Evolutionary conservation across 2,113 vertebrate species (phyloP).

Genomic region (Hemicordylus capensis): DNA sequence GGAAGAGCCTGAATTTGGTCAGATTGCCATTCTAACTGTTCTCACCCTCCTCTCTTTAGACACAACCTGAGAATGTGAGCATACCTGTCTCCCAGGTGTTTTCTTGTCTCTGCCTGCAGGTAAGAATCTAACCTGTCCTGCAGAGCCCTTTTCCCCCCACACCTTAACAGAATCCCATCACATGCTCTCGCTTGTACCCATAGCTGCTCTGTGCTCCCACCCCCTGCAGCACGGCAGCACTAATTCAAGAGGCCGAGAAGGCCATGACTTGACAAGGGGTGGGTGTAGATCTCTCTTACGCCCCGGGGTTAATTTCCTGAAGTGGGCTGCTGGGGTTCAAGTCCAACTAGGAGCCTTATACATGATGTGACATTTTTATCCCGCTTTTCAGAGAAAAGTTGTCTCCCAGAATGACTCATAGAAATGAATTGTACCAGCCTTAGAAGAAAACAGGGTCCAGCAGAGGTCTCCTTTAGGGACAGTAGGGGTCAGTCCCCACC

Average conservation of each 20-base stretch:
- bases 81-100: conserved; percentile 62
- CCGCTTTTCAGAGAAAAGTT: too few relatives aligned
- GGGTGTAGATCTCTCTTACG: background rate
- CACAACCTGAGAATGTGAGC: conserved; percentile 64
- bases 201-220: background rate
- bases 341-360: background rate
- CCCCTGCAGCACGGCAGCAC: background rate
- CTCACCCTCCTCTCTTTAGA: conserved; percentile 49
- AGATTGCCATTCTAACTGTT: background rate
- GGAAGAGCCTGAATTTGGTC: background rate
- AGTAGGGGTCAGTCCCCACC: too few relatives aligned
- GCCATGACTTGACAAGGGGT: background rate
- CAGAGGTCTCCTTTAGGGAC: too few relatives aligned
- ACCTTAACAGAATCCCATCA: background rate
- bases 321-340: background rate
- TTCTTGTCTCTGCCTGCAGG: conserved; percentile 81
- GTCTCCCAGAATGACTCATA: too few relatives aligned
- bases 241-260: background rate
- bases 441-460: too few relatives aligned
- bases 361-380: too few relatives aligned
- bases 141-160: background rate
- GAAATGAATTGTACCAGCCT: too few relatives aligned
- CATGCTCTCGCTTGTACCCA: background rate
- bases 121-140: conserved; percentile 28
- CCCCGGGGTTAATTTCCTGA: background rate